A percentile compares a stretch with the other conserved stretches of the same genome.
These are phyloP conservation scores for Margarornis squamiger DNA, from an alignment of 2,797 vertebrate genomes.

Conservation along the genomic window DNA sequence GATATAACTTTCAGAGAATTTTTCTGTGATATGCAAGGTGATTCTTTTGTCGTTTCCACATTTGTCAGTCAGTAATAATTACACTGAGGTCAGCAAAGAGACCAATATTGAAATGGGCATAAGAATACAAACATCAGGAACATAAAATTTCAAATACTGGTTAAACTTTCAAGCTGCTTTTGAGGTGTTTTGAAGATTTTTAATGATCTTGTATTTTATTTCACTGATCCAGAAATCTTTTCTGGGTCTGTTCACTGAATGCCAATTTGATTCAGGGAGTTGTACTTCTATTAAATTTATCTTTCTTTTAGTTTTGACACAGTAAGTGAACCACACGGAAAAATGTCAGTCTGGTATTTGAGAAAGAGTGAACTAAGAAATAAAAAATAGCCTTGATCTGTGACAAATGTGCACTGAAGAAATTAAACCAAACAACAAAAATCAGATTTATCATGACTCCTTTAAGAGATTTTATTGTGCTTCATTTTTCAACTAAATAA, in stretches of 20 bases:
- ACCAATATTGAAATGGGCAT: background rate
- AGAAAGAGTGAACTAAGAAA: background rate
- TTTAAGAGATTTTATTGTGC: background rate
- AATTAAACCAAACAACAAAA: background rate
- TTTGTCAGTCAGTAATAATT: background rate
- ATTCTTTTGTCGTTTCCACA: background rate
- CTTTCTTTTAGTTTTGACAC: background rate
- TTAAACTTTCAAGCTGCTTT: background rate
- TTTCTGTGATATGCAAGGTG: background rate
- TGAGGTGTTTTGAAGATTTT: background rate
- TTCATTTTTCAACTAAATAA: background rate
- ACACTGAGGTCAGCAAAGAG: background rate
- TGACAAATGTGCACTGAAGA: background rate
- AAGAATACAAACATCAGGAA: background rate
- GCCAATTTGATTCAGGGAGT: background rate
- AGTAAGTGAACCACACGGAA: background rate
- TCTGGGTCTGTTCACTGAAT: background rate
- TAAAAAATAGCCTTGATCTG: background rate
- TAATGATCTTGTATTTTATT: background rate
- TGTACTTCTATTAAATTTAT: background rate
- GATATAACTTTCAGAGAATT: background rate
- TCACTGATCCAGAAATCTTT: background rate
- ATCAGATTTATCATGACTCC: background rate
- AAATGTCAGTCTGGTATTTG: background rate
- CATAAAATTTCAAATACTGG: background rate